Percentiles rank a stretch among this genome's conserved stretches.
These are phyloP conservation scores for Drosophila oshimai DNA, from an alignment of 1,140 invertebrate species.

Conservation along the genomic window DNA sequence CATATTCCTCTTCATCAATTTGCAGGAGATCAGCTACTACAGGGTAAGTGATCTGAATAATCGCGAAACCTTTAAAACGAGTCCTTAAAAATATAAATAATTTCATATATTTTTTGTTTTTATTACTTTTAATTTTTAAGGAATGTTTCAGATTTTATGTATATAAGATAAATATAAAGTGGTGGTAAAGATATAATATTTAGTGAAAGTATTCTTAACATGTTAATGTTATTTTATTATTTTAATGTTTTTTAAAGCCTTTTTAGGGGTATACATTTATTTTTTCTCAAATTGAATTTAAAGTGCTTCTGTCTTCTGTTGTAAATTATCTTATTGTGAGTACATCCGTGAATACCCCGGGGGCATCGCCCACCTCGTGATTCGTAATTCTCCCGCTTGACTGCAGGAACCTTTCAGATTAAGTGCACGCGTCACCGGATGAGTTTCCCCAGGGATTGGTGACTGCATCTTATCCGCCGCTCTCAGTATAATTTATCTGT, in stretches of 20 bases:
- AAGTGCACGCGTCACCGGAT: not conserved
- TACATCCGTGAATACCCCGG: not conserved
- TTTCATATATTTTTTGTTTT: not conserved
- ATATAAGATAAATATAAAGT: too few species aligned
- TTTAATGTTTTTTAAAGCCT: too few species aligned
- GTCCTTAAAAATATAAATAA: not conserved
- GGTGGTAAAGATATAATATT: too few species aligned
- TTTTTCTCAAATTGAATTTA: not conserved
- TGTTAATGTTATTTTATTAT: not conserved
- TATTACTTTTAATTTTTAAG: too few species aligned
- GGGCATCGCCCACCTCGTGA: not conserved
- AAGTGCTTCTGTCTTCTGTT: too few species aligned
- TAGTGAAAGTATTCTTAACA: too few species aligned
- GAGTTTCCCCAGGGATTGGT: not conserved
- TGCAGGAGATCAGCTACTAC: slow-evolving; percentile 84
- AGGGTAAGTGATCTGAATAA: slow-evolving; percentile 58
- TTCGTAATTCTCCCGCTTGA: not conserved
- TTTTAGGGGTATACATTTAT: too few species aligned
- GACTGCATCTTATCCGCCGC: not conserved
- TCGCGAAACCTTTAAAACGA: too few species aligned
- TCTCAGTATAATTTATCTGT: not conserved
- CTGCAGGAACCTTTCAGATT: slow-evolving; percentile 5
- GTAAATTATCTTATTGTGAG: not conserved
- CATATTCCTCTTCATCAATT: slow-evolving; percentile 93
- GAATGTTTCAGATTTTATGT: too few species aligned